These are phyloP conservation scores for Nomada ruficornis DNA, from an alignment of 2,888 invertebrate genomes.

Conservation along the genomic window DNA sequence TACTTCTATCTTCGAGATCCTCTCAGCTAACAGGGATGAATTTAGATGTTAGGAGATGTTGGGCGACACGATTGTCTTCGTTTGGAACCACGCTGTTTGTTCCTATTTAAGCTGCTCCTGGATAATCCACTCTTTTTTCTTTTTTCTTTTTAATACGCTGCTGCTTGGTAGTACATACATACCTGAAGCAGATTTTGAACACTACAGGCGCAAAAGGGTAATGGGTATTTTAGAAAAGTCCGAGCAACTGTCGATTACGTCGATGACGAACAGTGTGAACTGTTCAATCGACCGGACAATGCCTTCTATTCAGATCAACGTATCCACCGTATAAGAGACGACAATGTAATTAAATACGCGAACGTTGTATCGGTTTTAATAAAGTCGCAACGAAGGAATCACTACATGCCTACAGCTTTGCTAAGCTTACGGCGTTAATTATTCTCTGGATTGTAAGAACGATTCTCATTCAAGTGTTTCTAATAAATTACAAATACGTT, in stretches of 20 bases:
- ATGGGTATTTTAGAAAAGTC: neutral
- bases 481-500: slow-evolving; percentile 14
- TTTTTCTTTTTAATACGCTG: too few relatives aligned
- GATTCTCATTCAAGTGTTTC: neutral
- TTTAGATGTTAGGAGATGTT: slow-evolving; percentile 9
- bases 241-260: too few relatives aligned
- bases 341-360: neutral
- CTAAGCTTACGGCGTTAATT: slow-evolving; percentile 15
- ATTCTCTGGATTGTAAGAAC: slow-evolving; percentile 11
- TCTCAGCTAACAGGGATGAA: neutral
- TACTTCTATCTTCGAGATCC: neutral
- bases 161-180: too few relatives aligned
- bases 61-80: slow-evolving; percentile 4
- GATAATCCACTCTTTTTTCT: neutral
- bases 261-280: neutral
- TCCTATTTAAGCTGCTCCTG: neutral
- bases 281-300: too few relatives aligned
- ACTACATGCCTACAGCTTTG: neutral
- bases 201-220: neutral
- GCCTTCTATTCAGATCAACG: too few relatives aligned
- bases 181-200: too few relatives aligned
- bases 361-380: slow-evolving; percentile 10
- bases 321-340: too few relatives aligned
- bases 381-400: slow-evolving; percentile 13
- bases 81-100: neutral